Percentiles rank a stretch among this genome's conserved stretches.
phyloP scores from a whole-genome alignment of 2,888 invertebrate species.

The Acleris sparsana region DNA sequence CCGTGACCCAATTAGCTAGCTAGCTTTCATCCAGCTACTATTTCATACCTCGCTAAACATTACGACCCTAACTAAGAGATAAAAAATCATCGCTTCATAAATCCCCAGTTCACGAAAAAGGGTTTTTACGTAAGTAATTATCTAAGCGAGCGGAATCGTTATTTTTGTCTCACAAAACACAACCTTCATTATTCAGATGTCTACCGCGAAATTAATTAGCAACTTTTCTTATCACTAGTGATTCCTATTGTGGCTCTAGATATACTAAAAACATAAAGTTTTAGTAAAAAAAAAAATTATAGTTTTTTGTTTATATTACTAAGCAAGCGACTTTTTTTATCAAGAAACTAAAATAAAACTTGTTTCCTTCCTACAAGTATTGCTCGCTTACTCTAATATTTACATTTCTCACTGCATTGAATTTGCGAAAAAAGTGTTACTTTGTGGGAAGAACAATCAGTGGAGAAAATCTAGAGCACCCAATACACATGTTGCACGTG shows the following conservation, averaged over 20 bases:
- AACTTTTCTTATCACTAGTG: neutral
- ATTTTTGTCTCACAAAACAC: conserved; percentile 23
- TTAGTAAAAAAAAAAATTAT: no score
- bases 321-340: no score
- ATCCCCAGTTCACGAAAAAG: conserved; percentile 2
- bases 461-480: no score
- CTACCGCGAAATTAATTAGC: neutral
- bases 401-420: no score
- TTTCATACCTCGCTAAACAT: neutral
- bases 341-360: no score
- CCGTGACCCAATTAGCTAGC: neutral
- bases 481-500: no score
- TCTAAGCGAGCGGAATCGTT: conserved; percentile 13
- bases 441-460: no score
- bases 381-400: no score
- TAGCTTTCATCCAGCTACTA: neutral
- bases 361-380: no score
- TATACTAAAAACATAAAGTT: neutral
- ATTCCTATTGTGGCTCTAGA: neutral
- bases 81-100: conserved; percentile 26
- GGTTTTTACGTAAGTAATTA: conserved; percentile 14
- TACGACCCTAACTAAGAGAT: neutral
- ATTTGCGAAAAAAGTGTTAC: no score
- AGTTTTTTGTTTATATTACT: no score
- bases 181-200: conserved; percentile 12